Evolutionary conservation across 2,113 vertebrate genomes (phyloP), one percentile per base, ranked within the genome.

Genomic region (Microcebus lehilahytsara): DNA sequence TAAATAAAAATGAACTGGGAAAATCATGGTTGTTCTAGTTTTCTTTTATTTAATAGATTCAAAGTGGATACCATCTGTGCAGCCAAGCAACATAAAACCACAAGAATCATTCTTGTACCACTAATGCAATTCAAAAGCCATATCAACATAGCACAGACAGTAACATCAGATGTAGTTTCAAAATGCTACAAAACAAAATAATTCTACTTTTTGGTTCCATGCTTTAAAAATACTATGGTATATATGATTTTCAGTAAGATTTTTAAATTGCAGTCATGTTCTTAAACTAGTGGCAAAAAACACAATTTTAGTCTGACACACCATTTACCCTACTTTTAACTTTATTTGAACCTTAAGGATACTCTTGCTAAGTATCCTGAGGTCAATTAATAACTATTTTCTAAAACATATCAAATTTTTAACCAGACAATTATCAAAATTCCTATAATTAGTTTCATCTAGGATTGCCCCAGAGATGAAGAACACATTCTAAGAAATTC

Each of bases 141-240:
- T 51, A 92, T 49, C 12, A 77, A 34, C 37, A 53, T 46, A 95
- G 62, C 51, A 92, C 32, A 87, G 74, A 85, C 34, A 40, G 53
- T 60, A 91, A 42, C 49, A 93, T 93, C 89, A 96, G 53, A 96
- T 77, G 53, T 22, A 86, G 32, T 96, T 96, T 92, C 69, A 96
- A 77, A 88, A 34, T 81, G 60, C 66, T 89, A 69, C 71, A 75
- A 95, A 96, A 66, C 16, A 94, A 69, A 85, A 30, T 62, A 58
- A 95, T 71, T 94, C 66, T 58, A 84, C 42, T 66, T 56, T 88
- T 93, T 85, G 49, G 49, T 83, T 91, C 62, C 49, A 96, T 22
- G 25, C 67, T 96, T 96, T 96, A 85, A 95, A 94, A 96, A 89
- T 62, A 94, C 56, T 62, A 84, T 34, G 40, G 49, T 85, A 74